These are phyloP conservation scores for Macaria notata DNA, from an alignment of 2,888 invertebrate species.

Conservation along the genomic window DNA sequence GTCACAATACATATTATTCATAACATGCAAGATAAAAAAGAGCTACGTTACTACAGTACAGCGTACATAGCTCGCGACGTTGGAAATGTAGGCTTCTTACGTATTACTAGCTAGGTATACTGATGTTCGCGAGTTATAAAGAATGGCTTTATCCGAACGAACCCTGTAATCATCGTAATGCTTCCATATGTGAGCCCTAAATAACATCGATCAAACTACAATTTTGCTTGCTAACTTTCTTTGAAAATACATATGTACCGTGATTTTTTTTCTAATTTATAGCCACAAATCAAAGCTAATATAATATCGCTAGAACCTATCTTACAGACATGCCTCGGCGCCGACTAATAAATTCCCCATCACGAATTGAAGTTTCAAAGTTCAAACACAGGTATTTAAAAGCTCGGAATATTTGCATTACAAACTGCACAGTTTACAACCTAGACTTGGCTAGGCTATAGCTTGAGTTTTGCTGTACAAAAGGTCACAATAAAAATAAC, in stretches of 20 bases:
- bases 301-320: not conserved
- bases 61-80: too few relatives aligned
- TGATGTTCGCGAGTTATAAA: slow-evolving; percentile 27
- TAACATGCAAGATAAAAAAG: too few relatives aligned
- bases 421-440: slow-evolving; percentile 35
- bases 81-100: too few relatives aligned
- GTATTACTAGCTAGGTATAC: slow-evolving; percentile 11
- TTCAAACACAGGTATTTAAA: slow-evolving; percentile 16
- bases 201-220: slow-evolving; percentile 10
- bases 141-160: slow-evolving; percentile 31
- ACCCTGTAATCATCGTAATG: slow-evolving; percentile 20
- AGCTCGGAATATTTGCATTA: slow-evolving; percentile 24
- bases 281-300: not conserved
- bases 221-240: not conserved
- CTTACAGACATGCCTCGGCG: slow-evolving; percentile 1
- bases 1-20: too few relatives aligned
- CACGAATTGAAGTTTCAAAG: slow-evolving; percentile 9
- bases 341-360: slow-evolving; percentile 12
- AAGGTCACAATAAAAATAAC: slow-evolving; percentile 59
- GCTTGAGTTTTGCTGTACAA: slow-evolving; percentile 33
- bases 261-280: not conserved
- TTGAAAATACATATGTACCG: not conserved
- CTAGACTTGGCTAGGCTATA: slow-evolving; percentile 22
- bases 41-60: too few relatives aligned
- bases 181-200: slow-evolving; percentile 9